Evolutionary conservation across 2,113 vertebrate genomes (phyloP).

Genomic region (Clarias magur): DNA sequence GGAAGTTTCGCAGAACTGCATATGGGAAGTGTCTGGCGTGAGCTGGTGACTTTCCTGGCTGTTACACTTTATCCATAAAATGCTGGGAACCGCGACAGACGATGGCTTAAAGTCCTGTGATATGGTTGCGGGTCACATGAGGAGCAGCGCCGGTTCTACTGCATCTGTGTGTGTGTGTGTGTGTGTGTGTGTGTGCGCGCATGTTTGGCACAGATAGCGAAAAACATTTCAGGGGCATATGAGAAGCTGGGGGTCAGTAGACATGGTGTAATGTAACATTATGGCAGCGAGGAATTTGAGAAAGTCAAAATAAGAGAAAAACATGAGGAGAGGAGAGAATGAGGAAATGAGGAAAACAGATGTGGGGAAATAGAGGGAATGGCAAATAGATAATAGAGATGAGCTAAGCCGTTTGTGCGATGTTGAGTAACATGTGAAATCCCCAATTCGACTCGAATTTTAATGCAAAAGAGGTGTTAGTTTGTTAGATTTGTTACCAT

Average conservation of each 20-base stretch:
- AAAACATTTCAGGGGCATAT: neutral
- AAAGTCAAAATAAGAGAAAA: conserved; percentile 13
- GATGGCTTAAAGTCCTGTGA: conserved; percentile 29
- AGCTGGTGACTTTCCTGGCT: neutral
- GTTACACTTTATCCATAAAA: conserved; percentile 23
- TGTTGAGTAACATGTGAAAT: neutral
- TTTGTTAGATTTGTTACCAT: too few species aligned
- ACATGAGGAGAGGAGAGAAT: conserved; percentile 30
- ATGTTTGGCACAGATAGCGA: neutral
- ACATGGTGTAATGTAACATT: conserved; percentile 1
- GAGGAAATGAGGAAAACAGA: conserved; percentile 9
- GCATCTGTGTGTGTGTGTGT: neutral
- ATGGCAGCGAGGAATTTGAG: neutral
- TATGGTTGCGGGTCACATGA: conserved; percentile 34
- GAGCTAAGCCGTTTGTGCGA: neutral
- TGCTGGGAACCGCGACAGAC: neutral
- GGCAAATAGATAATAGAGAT: conserved; percentile 2
- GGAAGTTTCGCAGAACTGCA: conserved; percentile 21
- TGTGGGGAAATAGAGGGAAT: conserved; percentile 18
- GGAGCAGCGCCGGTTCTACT: neutral
- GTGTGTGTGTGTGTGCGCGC: too few species aligned
- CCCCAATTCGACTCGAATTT: neutral
- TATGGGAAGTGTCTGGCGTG: conserved; percentile 26
- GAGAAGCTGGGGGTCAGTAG: conserved; percentile 5
- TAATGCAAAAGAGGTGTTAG: neutral